phyloP scores from a whole-genome alignment of 2,113 vertebrate genomes.

The Verasper variegatus region DNA sequence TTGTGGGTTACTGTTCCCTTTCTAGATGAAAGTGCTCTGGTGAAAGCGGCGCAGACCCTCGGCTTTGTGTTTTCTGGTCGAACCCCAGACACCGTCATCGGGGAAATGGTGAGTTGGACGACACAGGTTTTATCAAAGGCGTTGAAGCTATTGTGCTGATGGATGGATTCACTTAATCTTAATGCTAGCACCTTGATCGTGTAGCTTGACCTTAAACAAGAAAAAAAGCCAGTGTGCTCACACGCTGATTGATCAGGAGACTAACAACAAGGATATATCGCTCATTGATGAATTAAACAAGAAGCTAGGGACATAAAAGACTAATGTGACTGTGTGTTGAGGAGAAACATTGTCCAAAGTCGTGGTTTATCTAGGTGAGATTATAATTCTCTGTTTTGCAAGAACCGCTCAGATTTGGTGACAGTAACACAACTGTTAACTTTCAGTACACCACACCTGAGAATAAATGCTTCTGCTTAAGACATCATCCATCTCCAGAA shows the following conservation, averaged over 20 bases:
- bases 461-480: too few species aligned
- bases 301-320: too few species aligned
- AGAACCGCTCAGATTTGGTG: too few species aligned
- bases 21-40: slow-evolving; percentile 95
- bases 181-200: neutral
- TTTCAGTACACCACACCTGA: too few species aligned
- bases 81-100: slow-evolving; percentile 94
- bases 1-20: slow-evolving; percentile 15
- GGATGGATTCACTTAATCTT: slow-evolving; percentile 13
- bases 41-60: slow-evolving; percentile 91
- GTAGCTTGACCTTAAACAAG: neutral
- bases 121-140: slow-evolving; percentile 20
- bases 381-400: too few species aligned
- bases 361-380: too few species aligned
- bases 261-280: neutral
- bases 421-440: too few species aligned
- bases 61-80: slow-evolving; percentile 95
- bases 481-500: too few species aligned
- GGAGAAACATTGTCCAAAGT: too few species aligned
- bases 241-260: neutral
- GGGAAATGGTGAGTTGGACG: slow-evolving; percentile 88
- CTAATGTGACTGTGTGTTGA: too few species aligned
- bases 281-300: too few species aligned
- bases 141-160: slow-evolving; percentile 15
- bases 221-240: neutral